phyloP scores from a whole-genome alignment of 2,797 vertebrate species.

The Cygnus olor region DNA sequence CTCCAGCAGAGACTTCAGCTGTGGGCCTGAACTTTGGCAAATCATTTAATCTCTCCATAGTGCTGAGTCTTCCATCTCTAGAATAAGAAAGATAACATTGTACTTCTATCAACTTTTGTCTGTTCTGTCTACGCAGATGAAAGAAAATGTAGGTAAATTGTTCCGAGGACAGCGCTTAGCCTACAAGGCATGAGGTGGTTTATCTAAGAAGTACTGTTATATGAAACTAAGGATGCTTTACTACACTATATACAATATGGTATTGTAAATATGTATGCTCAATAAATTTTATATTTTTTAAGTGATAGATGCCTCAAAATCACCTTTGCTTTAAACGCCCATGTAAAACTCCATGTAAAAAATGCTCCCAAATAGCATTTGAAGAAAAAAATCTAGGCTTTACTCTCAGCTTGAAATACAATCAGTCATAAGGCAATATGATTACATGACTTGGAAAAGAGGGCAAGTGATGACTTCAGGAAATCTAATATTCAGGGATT shows the following conservation, averaged over 20 bases:
- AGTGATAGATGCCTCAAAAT: background rate
- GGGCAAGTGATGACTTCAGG: background rate
- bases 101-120: background rate
- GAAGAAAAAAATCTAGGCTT: background rate
- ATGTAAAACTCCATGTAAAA: background rate
- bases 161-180: background rate
- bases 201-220: background rate
- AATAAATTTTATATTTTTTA: background rate
- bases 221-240: background rate
- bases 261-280: background rate
- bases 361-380: background rate
- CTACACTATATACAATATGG: background rate
- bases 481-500: background rate
- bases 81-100: background rate
- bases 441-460: background rate
- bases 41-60: background rate
- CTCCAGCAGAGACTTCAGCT: background rate
- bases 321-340: background rate
- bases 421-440: background rate
- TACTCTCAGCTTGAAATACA: background rate
- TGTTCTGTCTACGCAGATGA: background rate
- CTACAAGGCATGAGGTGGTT: background rate
- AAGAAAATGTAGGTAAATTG: background rate
- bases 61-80: background rate
- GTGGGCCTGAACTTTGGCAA: background rate